Percentiles rank a stretch among this genome's conserved stretches.
Conservation (phyloP, 1,140 invertebrate genomes). For the Ganaspis sp. region DNA sequence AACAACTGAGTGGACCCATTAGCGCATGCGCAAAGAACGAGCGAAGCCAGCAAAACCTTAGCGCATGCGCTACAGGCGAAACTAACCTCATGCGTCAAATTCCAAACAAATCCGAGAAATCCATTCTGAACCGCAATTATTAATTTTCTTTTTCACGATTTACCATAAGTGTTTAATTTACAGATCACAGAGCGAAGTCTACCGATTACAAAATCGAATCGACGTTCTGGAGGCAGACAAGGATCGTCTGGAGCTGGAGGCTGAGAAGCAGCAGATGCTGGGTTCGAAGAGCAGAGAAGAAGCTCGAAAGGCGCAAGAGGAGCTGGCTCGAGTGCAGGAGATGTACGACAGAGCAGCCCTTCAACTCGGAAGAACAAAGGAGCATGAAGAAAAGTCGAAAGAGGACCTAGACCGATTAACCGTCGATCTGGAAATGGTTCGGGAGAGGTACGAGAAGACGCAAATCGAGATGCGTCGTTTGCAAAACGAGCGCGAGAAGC, state of each 20-base stretch:
- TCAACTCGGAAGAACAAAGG: constrained; percentile 89
- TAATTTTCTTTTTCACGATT: no score
- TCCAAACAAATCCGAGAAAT: no score
- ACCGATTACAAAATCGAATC: constrained; percentile 90
- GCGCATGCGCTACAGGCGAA: no score
- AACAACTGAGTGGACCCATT: no score
- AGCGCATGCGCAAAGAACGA: no score
- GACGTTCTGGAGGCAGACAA: constrained; percentile 91
- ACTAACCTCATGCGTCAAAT: no score
- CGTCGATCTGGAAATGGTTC: constrained; percentile 89
- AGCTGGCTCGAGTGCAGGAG: constrained; percentile 88
- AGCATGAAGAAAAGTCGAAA: constrained; percentile 93
- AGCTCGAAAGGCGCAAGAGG: constrained; percentile 89
- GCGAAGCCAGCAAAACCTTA: no score
- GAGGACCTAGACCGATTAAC: constrained; percentile 88
- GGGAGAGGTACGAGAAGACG: constrained; percentile 93
- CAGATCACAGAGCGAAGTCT: constrained; percentile 91
- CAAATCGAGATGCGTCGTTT: constrained; percentile 89
- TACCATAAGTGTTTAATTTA: constrained; percentile 69
- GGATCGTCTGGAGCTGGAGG: constrained; percentile 88
- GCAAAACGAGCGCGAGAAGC: constrained; percentile 90
- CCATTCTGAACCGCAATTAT: no score
- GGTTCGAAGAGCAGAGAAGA: constrained; percentile 90
- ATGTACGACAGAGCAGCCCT: constrained; percentile 90
- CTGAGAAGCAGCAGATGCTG: constrained; percentile 88